These are phyloP conservation scores for Drosophila recens DNA, from an alignment of 2,888 invertebrate species.

Conservation along the genomic window DNA sequence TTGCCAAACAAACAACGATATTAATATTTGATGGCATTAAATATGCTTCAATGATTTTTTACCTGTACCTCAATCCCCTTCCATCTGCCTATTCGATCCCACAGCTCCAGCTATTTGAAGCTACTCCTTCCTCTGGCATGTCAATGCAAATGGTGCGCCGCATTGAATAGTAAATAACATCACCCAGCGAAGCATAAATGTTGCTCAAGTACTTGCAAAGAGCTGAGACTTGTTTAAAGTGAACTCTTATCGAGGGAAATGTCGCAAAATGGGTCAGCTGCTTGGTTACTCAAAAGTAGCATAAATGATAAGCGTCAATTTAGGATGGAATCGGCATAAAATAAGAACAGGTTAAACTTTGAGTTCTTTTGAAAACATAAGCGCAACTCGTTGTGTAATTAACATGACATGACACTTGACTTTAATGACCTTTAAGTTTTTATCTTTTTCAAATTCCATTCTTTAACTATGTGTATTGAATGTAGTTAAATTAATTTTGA, in stretches of 20 bases:
- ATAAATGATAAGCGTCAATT: conserved; percentile 42
- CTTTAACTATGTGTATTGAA: conserved; percentile 22
- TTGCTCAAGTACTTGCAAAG: conserved; percentile 32
- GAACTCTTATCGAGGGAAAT: too few relatives aligned
- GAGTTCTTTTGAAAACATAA: not conserved
- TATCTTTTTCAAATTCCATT: conserved; percentile 1
- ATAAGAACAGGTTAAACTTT: not conserved
- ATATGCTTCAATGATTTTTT: conserved; percentile 73
- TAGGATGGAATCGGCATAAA: not conserved
- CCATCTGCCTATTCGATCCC: not conserved
- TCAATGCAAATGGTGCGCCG: conserved; percentile 61
- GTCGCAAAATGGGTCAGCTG: conserved; percentile 43
- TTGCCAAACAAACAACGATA: conserved; percentile 57
- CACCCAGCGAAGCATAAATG: conserved; percentile 59
- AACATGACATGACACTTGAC: conserved; percentile 33
- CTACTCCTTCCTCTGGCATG: conserved; percentile 25
- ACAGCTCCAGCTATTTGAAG: conserved; percentile 8
- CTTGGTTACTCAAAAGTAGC: conserved; percentile 38
- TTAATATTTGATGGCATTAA: conserved; percentile 80
- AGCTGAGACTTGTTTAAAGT: conserved; percentile 31
- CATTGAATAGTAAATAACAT: conserved; percentile 69
- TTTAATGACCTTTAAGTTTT: conserved; percentile 9
- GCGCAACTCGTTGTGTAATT: conserved; percentile 22
- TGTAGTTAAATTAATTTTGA: conserved; percentile 56
- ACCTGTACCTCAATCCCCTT: conserved; percentile 30